These are phyloP conservation scores for Dryas iulia DNA, from an alignment of 1,140 invertebrate genomes.

Conservation along the genomic window DNA sequence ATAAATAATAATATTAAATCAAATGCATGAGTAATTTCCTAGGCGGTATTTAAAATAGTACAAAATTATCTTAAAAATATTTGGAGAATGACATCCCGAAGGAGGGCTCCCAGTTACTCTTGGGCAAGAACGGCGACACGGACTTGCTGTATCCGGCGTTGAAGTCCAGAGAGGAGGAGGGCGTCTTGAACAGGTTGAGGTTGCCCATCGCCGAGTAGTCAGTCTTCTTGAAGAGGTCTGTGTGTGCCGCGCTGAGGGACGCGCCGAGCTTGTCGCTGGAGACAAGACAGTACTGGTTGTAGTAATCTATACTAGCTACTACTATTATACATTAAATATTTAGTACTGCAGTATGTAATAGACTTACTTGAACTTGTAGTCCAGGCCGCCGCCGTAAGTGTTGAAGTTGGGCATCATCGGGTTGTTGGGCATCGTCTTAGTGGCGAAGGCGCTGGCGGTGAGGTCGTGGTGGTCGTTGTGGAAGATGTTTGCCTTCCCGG, in stretches of 20 bases:
- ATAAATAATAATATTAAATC: too few relatives aligned
- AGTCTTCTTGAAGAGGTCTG: slow-evolving; percentile 44
- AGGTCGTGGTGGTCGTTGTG: slow-evolving; percentile 52
- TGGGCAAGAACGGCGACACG: slow-evolving; percentile 42
- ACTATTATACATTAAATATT: too few relatives aligned
- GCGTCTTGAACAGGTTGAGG: slow-evolving; percentile 49
- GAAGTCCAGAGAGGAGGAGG: slow-evolving; percentile 48
- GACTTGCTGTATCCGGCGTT: slow-evolving; percentile 47
- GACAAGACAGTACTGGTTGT: too few relatives aligned
- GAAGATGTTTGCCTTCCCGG: slow-evolving; percentile 45
- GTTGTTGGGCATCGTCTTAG: slow-evolving; percentile 44
- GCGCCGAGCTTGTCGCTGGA: slow-evolving; percentile 53
- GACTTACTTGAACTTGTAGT: slow-evolving; percentile 51
- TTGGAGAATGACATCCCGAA: slow-evolving; percentile 36
- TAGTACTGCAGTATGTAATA: too few relatives aligned
- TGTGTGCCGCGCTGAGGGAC: slow-evolving; percentile 42
- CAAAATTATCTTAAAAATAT: slow-evolving; percentile 31
- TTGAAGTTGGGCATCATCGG: slow-evolving; percentile 47
- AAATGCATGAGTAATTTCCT: not conserved
- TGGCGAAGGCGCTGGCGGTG: slow-evolving; percentile 46
- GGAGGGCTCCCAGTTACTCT: slow-evolving; percentile 42
- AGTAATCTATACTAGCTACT: too few relatives aligned
- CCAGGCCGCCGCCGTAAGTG: slow-evolving; percentile 47
- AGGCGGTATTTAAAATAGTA: not conserved
- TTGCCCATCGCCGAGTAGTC: slow-evolving; percentile 58